Evolutionary conservation across 2,113 vertebrate genomes (phyloP).

Genomic region (Grantiella picta): DNA sequence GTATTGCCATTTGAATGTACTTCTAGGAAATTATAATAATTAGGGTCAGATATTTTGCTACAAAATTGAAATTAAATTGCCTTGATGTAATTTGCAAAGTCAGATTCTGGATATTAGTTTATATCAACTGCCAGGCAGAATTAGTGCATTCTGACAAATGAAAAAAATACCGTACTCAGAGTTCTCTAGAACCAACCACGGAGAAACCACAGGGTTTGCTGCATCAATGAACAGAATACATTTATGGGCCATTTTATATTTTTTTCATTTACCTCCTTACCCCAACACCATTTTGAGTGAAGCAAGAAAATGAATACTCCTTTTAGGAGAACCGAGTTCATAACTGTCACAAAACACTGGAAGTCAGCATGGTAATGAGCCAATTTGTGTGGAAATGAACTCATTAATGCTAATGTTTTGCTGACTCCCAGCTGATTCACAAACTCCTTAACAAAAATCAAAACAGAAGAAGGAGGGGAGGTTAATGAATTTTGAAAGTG

Average conservation of each 20-base stretch:
- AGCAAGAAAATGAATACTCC: constrained; percentile 43
- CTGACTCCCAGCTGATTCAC: constrained; percentile 69
- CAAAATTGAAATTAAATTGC: background rate
- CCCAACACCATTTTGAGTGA: constrained; percentile 8
- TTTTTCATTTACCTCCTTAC: background rate
- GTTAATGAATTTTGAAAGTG: constrained; percentile 56
- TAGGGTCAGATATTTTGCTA: background rate
- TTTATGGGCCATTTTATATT: background rate
- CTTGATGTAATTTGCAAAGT: constrained; percentile 1
- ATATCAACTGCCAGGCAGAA: background rate
- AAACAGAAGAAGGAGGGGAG: constrained; percentile 24
- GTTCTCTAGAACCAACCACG: background rate
- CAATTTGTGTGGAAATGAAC: constrained; percentile 75
- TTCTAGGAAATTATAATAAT: background rate
- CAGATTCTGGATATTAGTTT: background rate
- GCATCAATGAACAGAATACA: background rate
- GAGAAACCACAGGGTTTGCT: background rate
- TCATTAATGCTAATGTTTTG: constrained; percentile 76
- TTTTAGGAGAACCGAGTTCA: constrained; percentile 52
- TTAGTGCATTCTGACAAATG: background rate
- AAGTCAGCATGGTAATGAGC: constrained; percentile 70
- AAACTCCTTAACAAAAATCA: constrained; percentile 66
- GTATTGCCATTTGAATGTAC: background rate
- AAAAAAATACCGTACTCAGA: background rate
- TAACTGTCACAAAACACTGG: constrained; percentile 53